Base-by-base conservation (phyloP, 2,113 vertebrate species). In the Hippolais icterina region DNA sequence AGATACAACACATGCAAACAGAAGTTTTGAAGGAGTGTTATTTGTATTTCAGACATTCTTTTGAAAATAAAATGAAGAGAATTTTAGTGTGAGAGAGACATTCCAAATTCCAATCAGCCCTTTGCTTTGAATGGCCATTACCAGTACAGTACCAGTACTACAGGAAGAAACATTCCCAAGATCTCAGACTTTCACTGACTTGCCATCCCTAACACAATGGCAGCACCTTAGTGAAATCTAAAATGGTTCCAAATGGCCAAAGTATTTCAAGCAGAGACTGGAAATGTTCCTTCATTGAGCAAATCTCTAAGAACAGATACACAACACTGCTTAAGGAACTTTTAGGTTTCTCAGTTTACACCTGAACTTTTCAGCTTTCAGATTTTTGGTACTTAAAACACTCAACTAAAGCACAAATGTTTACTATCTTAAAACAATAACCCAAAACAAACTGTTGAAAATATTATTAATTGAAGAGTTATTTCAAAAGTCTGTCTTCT, bases 341-440 rank as follows among this genome's bases (percentile, higher is more conserved):
- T 70, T 0, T 10, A 25, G 0, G 0, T 29, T 77, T 74, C 42
- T 50, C 23, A 14, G 8, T 44, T 65, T 39, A 33, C 2, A 65
- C 10, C 20, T 27, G 35, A 65, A 57, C 19, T 79, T 52, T 9
- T 17, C 41, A 56, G 52, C 52, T 50, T 63, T 66, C 70, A n/a
- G 11, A 41, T 25, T 72, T 60, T 68, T 17, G 49, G 54, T 53
- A 47, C 22, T 42, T 60, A 33, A 31, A 49, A 7, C 39, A 57
- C 44, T 56, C 61, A 82, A 52, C 53, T 47, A 63, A 72, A 85
- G 31, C 10, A 63, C 17, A 60, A 10, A 56, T 5, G 4, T 44
- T 75, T 35, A 19, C 17, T 33, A 10, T 37, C 49, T 59, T 31
- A 37, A 75, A 89, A 44, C 14, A 63, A 49, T 27, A 28, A 77